phyloP scores from a whole-genome alignment of 2,113 vertebrate genomes.

The Psilopsiagon aurifrons region DNA sequence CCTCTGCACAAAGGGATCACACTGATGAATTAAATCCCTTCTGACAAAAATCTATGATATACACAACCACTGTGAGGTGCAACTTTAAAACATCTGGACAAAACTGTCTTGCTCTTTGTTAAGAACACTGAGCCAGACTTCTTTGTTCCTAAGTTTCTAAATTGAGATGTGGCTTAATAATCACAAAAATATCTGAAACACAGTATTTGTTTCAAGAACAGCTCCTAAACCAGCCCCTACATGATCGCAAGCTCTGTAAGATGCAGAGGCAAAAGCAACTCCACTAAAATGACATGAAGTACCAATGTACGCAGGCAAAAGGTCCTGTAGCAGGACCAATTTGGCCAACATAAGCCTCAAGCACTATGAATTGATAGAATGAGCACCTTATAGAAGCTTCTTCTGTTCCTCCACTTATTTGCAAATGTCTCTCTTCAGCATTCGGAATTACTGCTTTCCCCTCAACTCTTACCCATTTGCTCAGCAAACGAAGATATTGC shows the following conservation, averaged over 20 bases:
- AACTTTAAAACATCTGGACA: background rate
- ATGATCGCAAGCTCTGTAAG: background rate
- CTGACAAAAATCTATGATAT: background rate
- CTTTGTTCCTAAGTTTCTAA: background rate
- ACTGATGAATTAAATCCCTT: background rate
- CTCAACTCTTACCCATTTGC: background rate
- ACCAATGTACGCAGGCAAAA: background rate
- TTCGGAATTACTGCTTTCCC: background rate
- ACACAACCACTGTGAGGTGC: background rate
- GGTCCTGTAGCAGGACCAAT: background rate
- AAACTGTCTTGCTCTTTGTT: background rate
- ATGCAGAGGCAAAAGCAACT: background rate
- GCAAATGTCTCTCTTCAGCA: background rate
- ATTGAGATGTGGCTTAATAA: background rate
- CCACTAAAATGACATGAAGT: background rate
- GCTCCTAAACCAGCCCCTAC: background rate
- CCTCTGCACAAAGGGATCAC: background rate
- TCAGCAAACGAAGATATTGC: background rate
- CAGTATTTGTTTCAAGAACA: background rate
- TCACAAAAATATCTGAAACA: background rate
- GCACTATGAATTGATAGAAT: background rate
- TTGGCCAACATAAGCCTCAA: background rate
- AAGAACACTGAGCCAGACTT: background rate
- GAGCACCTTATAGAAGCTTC: background rate
- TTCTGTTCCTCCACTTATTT: background rate